Evolutionary conservation across 2,797 vertebrate species (phyloP), one percentile per base, ranked within the genome.

Genomic region (Aviceda cuculoides): DNA sequence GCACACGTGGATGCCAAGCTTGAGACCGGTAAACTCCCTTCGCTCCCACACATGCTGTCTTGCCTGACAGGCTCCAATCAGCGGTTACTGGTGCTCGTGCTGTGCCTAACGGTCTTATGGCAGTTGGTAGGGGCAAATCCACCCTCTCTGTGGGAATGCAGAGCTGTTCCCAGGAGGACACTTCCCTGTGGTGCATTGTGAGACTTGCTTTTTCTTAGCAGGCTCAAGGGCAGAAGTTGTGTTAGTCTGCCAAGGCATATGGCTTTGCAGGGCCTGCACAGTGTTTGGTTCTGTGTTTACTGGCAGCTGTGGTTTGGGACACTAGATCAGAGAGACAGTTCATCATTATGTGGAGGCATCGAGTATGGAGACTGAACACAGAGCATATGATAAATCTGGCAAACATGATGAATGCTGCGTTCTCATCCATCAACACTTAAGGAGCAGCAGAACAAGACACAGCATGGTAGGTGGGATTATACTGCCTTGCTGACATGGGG

Each of bases 271-370:
- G 52, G 83, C 82, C 74, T 82, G 87, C 56, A 88, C 14, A 5
- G 40, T 90, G 53, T 62, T 39, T 47, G 53, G 42, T 44, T 47
- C 74, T 75, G 58, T 63, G 37, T 66, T 80, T 61, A 3, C 68
- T 92, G 84, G 75, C 84, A 83, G 33, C 16, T 91, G 94, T 86
- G 95, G 72, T 87, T 91, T 88, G 79, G 92, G 82, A 81, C 84
- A 26, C 52, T 16, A 31, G 37, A 85, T 91, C 84, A 92, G 71
- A 94, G 89, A 37, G 67, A 53, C 79, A 50, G 46, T 42, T 82
- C 65, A 50, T 84, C 75, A 74, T 73, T 56, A 46, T 81, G 24
- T 18, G 82, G 90, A 78, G 55, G 78, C 87, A 63, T 2, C 46
- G 55, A 53, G 24, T 67, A 42, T 58, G 82, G 68, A 95, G 79